phyloP scores from a whole-genome alignment of 2,888 invertebrate species.

The Luperina testacea region DNA sequence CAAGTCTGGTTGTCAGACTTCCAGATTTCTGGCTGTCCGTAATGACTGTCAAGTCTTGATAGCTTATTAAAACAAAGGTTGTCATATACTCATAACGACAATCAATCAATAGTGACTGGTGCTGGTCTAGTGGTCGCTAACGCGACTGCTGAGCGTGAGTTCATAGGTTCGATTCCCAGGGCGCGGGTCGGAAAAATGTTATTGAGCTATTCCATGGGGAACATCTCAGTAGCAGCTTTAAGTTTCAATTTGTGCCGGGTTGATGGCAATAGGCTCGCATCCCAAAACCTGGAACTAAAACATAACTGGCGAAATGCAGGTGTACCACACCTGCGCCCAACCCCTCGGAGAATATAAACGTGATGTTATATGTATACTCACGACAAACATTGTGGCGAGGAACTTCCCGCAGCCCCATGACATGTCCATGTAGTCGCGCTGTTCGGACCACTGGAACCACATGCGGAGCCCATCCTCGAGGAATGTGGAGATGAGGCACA shows the following conservation, averaged over 20 bases:
- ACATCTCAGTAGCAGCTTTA: neutral
- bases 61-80: neutral
- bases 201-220: neutral
- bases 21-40: neutral
- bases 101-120: neutral
- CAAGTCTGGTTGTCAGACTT: neutral
- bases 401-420: conserved; percentile 99
- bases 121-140: no score
- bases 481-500: conserved; percentile 99
- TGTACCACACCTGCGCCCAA: neutral
- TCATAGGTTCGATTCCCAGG: neutral
- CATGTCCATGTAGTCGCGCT: conserved; percentile 99
- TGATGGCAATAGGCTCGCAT: neutral
- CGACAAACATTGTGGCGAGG: conserved; percentile 97
- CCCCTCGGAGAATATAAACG: neutral
- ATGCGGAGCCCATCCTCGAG: conserved; percentile 99
- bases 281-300: neutral
- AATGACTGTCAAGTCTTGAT: neutral
- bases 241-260: neutral
- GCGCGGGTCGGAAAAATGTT: neutral
- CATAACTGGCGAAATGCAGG: neutral
- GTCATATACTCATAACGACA: neutral
- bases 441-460: conserved; percentile 99
- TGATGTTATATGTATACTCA: conserved; percentile 81
- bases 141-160: neutral